A percentile compares a stretch with the other conserved stretches of the same genome.
Evolutionary conservation across 1,140 invertebrate species (phyloP).

Genomic region (Caerostris darwini): DNA sequence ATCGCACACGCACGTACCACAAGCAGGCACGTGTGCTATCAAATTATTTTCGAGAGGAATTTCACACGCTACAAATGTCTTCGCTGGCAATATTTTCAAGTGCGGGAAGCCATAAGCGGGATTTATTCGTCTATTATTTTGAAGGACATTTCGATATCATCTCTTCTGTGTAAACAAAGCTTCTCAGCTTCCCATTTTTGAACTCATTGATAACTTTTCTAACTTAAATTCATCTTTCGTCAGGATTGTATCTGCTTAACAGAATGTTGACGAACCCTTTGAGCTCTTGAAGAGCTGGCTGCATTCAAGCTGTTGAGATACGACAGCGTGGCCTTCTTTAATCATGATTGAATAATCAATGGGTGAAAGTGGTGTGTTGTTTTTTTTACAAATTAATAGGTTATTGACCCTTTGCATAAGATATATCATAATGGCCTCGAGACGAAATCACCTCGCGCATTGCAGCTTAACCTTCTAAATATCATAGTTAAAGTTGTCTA

Average conservation of each 20-base stretch:
- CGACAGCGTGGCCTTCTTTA: conserved; percentile 10
- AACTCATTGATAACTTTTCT: conserved; percentile 27
- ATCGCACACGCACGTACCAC: background rate
- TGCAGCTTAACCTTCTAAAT: no score
- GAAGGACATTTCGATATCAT: conserved; percentile 5
- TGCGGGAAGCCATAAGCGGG: background rate
- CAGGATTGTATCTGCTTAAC: conserved; percentile 26
- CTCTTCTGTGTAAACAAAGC: conserved; percentile 11
- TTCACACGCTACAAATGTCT: background rate
- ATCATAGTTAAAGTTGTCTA: no score
- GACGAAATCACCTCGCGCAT: background rate
- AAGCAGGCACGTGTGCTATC: background rate
- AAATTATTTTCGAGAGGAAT: background rate
- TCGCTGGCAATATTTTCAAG: conserved; percentile 17
- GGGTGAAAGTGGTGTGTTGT: conserved; percentile 58
- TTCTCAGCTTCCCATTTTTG: conserved; percentile 8
- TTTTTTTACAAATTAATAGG: conserved; percentile 7
- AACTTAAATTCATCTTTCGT: conserved; percentile 6
- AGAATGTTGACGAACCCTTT: conserved; percentile 39
- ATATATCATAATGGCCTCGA: background rate
- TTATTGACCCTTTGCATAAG: background rate
- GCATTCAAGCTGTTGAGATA: background rate
- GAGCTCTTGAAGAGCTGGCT: conserved; percentile 3
- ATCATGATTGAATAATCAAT: conserved; percentile 51
- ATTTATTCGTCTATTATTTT: conserved; percentile 33